Conservation (phyloP, 2,113 vertebrate genomes). For the Scytalopus superciliaris region DNA sequence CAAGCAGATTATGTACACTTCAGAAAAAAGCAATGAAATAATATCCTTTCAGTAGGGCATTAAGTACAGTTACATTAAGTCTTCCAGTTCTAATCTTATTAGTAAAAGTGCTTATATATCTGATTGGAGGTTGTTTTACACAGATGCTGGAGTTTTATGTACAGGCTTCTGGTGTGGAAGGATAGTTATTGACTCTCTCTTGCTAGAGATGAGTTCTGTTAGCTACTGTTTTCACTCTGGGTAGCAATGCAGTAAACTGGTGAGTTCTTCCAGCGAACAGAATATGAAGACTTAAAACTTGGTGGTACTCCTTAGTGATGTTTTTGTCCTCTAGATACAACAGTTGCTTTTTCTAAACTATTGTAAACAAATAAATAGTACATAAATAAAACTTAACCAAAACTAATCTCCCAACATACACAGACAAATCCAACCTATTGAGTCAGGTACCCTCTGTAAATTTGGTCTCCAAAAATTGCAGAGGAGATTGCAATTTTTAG, state of each 20-base stretch:
- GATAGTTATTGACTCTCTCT: background rate
- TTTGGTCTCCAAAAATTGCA: background rate
- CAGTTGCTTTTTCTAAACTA: background rate
- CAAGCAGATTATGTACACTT: background rate
- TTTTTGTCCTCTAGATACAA: background rate
- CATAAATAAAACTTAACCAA: background rate
- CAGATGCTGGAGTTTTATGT: background rate
- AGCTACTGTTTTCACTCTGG: background rate
- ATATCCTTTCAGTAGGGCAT: background rate
- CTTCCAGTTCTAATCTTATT: background rate
- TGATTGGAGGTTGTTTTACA: background rate
- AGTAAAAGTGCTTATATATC: background rate
- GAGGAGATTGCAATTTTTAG: background rate
- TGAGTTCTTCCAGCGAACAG: background rate
- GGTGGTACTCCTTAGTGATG: background rate
- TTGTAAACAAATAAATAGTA: background rate
- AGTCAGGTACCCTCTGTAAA: background rate
- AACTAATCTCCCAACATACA: background rate
- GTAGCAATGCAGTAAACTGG: background rate
- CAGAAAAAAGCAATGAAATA: background rate
- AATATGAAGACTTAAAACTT: background rate
- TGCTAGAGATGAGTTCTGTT: background rate
- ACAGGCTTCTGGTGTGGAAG: background rate
- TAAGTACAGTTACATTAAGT: background rate
- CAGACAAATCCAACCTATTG: background rate